phyloP scores from a whole-genome alignment of 2,888 invertebrate species.

The Mimachlamys varia region DNA sequence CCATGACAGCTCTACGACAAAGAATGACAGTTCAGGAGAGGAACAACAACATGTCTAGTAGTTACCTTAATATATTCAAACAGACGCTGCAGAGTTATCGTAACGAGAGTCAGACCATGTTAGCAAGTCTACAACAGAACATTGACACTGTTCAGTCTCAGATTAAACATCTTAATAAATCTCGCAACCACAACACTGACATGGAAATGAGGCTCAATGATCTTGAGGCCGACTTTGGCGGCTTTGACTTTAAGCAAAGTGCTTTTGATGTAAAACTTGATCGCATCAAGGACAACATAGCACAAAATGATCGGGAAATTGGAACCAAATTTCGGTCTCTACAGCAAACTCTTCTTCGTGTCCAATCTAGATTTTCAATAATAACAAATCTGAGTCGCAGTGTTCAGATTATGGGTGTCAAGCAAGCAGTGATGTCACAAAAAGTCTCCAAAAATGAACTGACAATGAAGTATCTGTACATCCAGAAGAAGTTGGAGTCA shows the following conservation, averaged over 20 bases:
- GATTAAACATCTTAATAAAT: slow-evolving; percentile 43
- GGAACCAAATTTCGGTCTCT: background rate
- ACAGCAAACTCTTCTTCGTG: background rate
- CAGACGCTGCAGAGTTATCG: slow-evolving; percentile 62
- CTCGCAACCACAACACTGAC: slow-evolving; percentile 43
- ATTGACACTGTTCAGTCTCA: slow-evolving; percentile 49
- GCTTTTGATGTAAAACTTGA: background rate
- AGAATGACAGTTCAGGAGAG: slow-evolving; percentile 50
- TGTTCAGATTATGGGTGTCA: background rate
- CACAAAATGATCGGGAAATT: slow-evolving; percentile 13
- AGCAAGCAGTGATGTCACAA: background rate
- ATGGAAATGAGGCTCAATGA: slow-evolving; percentile 48
- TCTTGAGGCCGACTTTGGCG: slow-evolving; percentile 55
- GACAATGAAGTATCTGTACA: slow-evolving; percentile 42
- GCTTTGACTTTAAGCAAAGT: background rate
- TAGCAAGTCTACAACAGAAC: slow-evolving; percentile 53
- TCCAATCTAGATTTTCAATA: background rate
- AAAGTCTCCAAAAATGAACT: slow-evolving; percentile 37
- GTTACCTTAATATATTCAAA: slow-evolving; percentile 54
- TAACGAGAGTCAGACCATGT: slow-evolving; percentile 59
- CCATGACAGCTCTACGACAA: slow-evolving; percentile 49
- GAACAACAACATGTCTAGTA: slow-evolving; percentile 45
- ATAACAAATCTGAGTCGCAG: background rate
- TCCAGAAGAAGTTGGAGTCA: slow-evolving; percentile 53
- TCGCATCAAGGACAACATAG: background rate